phyloP scores from a whole-genome alignment of 2,113 vertebrate species.

The Xerus inauris region DNA sequence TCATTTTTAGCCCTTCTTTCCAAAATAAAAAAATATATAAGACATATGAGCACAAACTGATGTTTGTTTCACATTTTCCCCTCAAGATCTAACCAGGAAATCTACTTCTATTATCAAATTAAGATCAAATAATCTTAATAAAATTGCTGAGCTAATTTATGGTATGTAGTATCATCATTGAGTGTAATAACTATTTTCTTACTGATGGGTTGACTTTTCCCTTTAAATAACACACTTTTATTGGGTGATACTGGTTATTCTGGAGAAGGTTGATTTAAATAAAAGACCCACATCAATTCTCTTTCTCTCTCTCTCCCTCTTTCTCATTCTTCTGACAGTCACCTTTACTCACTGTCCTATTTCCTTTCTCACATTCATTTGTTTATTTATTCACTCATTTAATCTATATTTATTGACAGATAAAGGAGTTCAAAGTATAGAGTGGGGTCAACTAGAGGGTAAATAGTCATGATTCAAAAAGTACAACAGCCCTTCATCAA shows the following conservation, averaged over 20 bases:
- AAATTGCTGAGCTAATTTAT: neutral
- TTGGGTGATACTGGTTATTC: neutral
- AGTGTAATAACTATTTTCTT: neutral
- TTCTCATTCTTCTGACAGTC: neutral
- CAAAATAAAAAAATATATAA: neutral
- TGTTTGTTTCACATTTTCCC: neutral
- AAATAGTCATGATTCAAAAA: slow-evolving; percentile 33
- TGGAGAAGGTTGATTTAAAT: slow-evolving; percentile 2
- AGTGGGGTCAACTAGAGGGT: neutral
- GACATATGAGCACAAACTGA: neutral
- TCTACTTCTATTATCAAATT: neutral
- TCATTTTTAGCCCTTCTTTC: neutral
- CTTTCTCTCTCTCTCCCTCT: neutral
- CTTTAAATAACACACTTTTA: slow-evolving; percentile 36
- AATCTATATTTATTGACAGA: neutral
- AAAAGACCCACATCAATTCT: neutral
- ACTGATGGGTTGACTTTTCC: neutral
- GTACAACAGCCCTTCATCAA: neutral
- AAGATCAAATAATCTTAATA: neutral
- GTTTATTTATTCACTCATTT: neutral
- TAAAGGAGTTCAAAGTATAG: neutral
- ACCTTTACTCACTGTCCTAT: neutral
- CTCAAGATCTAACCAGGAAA: neutral
- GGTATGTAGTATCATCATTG: neutral
- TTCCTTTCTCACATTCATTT: neutral